Evolutionary conservation across 2,888 invertebrate genomes (phyloP).

Genomic region (Caenorhabditis sp.): DNA sequence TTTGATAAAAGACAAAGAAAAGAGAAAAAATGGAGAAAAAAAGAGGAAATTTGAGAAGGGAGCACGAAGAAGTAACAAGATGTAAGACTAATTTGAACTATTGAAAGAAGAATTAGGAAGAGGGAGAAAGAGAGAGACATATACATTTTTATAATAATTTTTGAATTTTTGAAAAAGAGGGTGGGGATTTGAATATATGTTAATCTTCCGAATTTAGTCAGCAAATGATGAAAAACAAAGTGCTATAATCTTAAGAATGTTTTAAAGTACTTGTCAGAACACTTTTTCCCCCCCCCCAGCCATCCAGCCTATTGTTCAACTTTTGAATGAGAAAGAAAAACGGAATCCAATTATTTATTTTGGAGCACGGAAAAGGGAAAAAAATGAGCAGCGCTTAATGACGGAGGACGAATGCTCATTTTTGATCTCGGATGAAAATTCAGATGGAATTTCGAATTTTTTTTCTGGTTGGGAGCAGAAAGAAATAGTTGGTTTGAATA

Average conservation of each 20-base stretch:
- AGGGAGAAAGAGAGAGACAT: too few relatives aligned
- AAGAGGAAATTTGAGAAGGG: conserved; percentile 5
- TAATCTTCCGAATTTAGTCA: too few relatives aligned
- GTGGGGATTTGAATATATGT: too few relatives aligned
- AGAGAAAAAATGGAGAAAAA: not conserved
- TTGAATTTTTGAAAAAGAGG: too few relatives aligned
- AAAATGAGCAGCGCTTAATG: conserved; percentile 14
- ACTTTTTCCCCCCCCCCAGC: too few relatives aligned
- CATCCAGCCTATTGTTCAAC: too few relatives aligned
- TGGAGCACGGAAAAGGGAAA: not conserved
- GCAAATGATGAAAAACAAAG: too few relatives aligned
- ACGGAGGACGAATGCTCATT: not conserved
- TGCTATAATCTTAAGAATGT: too few relatives aligned
- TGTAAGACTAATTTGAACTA: not conserved
- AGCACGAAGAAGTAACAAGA: not conserved
- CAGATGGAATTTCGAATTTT: not conserved
- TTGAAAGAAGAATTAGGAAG: too few relatives aligned
- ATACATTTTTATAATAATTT: too few relatives aligned
- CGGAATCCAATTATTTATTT: not conserved
- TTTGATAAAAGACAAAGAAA: not conserved
- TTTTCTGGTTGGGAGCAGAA: not conserved
- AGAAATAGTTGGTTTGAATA: not conserved
- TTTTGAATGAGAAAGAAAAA: not conserved
- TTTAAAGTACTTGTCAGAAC: too few relatives aligned
- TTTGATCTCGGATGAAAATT: not conserved